phyloP scores from a whole-genome alignment of 2,797 vertebrate genomes.

The Gymnopithys bicolor region DNA sequence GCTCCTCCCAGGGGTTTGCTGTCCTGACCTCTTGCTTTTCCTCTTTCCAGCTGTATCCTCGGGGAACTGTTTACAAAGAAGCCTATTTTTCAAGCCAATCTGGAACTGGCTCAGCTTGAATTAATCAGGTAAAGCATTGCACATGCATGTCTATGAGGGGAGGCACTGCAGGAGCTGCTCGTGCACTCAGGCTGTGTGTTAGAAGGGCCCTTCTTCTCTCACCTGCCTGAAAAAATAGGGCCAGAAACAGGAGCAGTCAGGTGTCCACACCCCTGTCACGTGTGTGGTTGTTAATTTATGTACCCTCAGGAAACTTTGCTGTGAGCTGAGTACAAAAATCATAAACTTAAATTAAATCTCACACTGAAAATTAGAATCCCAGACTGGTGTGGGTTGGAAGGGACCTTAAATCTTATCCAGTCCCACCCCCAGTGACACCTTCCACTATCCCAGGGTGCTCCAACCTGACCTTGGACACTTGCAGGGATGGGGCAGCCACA shows the following conservation, averaged over 20 bases:
- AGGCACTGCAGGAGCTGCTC: constrained; percentile 19
- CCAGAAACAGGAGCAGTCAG: neutral
- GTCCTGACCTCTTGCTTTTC: constrained; percentile 68
- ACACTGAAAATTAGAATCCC: rapidly evolving
- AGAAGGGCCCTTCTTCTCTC: neutral
- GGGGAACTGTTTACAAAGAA: constrained; percentile 98
- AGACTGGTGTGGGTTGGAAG: neutral
- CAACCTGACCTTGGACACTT: neutral
- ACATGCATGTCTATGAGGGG: constrained; percentile 14
- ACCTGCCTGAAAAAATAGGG: constrained; percentile 5
- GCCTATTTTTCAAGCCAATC: constrained; percentile 98
- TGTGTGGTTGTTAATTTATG: neutral
- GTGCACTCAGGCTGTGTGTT: neutral
- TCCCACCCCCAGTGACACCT: neutral
- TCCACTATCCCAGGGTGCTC: neutral
- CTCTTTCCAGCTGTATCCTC: constrained; percentile 90
- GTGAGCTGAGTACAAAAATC: neutral
- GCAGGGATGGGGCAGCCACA: neutral
- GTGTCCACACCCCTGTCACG: neutral
- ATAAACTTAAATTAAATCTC: neutral
- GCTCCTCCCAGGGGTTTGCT: constrained; percentile 44
- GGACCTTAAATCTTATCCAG: neutral
- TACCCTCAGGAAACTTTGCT: neutral
- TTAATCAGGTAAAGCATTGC: constrained; percentile 89
- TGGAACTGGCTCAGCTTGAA: constrained; percentile 97